A percentile compares a stretch with the other conserved stretches of the same genome.
Conservation (phyloP, 2,797 vertebrate species). For the Tauraco hartlaubi region DNA sequence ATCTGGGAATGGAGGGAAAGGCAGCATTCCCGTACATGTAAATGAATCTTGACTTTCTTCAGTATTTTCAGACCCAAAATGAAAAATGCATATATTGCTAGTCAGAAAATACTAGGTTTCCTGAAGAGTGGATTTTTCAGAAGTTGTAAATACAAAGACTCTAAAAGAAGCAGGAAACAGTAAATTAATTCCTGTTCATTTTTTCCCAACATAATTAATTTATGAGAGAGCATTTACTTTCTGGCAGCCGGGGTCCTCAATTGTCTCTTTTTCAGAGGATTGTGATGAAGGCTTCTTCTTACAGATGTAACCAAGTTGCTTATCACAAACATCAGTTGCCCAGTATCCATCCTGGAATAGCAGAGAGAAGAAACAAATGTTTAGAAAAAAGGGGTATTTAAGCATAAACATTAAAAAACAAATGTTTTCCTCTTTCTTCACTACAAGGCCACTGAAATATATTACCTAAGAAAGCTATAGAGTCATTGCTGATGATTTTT, state of each 20-base stretch:
- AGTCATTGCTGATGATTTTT: not conserved
- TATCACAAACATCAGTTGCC: slow-evolving; percentile 87
- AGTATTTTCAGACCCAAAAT: not conserved
- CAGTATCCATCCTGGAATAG: slow-evolving; percentile 87
- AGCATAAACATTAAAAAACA: not conserved
- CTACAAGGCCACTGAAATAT: not conserved
- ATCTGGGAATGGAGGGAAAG: not conserved
- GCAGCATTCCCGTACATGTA: not conserved
- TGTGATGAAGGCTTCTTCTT: slow-evolving; percentile 85
- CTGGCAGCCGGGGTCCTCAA: slow-evolving; percentile 81
- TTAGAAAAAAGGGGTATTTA: not conserved
- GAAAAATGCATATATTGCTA: not conserved
- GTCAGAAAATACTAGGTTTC: not conserved
- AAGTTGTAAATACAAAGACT: not conserved
- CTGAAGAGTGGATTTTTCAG: not conserved
- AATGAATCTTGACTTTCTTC: not conserved
- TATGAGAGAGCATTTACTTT: slow-evolving; percentile 78
- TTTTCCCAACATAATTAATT: not conserved
- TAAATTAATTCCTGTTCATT: not conserved
- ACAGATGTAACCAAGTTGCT: slow-evolving; percentile 87
- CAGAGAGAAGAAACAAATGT: not conserved
- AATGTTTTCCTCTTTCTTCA: not conserved
- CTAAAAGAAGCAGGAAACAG: not conserved
- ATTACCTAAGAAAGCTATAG: not conserved
- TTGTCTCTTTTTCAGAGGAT: slow-evolving; percentile 53